Conservation (phyloP, 2,797 vertebrate genomes). For the Bradypodion pumilum region DNA sequence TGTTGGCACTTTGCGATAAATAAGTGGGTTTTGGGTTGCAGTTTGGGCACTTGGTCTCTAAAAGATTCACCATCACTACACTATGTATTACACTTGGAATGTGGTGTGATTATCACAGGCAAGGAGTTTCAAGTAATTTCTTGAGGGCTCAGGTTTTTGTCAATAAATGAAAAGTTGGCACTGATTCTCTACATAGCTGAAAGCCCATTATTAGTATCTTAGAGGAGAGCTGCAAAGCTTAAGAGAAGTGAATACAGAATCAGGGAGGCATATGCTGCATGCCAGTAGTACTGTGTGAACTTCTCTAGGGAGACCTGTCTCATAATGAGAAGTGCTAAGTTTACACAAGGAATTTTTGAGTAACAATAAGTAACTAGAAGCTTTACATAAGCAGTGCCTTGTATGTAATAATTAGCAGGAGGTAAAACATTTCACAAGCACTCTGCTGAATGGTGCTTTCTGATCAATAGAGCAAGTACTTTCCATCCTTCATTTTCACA, state of each 20-base stretch:
- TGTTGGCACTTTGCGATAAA: no score
- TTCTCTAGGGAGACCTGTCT: background rate
- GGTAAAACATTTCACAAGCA: background rate
- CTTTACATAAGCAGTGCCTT: background rate
- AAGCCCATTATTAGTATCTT: background rate
- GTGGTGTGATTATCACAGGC: no score
- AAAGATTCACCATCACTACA: no score
- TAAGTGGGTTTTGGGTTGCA: no score
- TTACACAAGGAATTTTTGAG: background rate
- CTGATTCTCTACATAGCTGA: background rate
- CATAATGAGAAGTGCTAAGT: background rate
- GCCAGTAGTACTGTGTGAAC: background rate
- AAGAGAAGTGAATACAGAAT: background rate
- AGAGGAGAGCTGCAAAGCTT: background rate
- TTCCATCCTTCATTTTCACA: background rate
- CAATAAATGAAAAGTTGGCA: background rate
- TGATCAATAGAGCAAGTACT: fast-evolving
- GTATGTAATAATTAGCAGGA: background rate
- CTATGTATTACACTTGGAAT: background rate
- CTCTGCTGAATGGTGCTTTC: background rate
- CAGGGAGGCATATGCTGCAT: background rate
- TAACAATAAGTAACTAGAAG: background rate
- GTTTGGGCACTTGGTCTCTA: no score
- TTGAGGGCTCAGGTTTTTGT: background rate
- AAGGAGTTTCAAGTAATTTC: no score